Evolutionary conservation across 2,113 vertebrate species (phyloP).

Genomic region (Pan paniscus): DNA sequence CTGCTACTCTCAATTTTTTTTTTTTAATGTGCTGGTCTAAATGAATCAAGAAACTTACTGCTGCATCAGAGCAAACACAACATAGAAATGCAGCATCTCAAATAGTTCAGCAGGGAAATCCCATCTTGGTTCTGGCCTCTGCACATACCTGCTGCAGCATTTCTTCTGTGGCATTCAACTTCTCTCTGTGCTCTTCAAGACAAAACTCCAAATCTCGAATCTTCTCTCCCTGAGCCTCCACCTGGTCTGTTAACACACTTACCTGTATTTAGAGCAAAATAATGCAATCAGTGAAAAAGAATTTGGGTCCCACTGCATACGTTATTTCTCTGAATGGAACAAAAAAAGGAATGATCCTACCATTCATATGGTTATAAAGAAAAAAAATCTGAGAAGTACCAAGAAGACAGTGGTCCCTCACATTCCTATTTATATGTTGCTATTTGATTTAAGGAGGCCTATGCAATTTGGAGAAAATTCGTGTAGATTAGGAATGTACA

Average conservation of each 20-base stretch:
- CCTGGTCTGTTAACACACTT: conserved; percentile 98
- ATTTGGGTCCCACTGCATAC: not conserved
- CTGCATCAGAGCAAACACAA: not conserved
- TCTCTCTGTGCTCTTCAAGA: conserved; percentile 97
- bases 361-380: not conserved
- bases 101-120: not conserved
- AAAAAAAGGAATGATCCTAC: not conserved
- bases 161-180: conserved; percentile 95
- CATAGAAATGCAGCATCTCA: not conserved
- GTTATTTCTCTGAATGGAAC: not conserved
- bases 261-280: conserved; percentile 85
- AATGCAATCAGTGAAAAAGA: not conserved
- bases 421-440: not conserved
- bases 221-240: conserved; percentile 98
- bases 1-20: not conserved
- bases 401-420: not conserved
- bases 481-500: not conserved
- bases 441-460: not conserved
- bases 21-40: not conserved
- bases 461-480: not conserved
- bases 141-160: conserved; percentile 95
- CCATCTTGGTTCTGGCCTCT: rapidly evolving
- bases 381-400: not conserved
- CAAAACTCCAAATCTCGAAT: conserved; percentile 97
- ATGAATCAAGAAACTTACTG: not conserved